Evolutionary conservation across 2,888 invertebrate genomes (phyloP).

Genomic region (Acanthosepion lycidas): DNA sequence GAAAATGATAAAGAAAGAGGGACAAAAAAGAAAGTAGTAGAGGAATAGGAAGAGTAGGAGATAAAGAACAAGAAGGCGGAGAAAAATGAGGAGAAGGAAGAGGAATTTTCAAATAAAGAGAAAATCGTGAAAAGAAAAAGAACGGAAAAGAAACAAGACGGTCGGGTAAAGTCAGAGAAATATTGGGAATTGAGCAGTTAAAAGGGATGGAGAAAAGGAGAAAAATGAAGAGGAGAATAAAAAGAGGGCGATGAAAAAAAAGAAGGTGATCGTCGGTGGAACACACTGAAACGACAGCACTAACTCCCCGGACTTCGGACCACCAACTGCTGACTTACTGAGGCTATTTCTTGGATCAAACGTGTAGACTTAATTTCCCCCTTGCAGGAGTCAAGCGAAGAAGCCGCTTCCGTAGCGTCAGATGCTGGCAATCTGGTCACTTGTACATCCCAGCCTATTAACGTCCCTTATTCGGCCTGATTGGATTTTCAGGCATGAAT

Average conservation of each 20-base stretch:
- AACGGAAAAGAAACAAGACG: too few species aligned
- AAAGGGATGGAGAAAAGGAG: neutral
- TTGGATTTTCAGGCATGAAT: neutral
- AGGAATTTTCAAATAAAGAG: neutral
- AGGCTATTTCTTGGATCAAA: conserved; percentile 7
- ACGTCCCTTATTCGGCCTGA: neutral
- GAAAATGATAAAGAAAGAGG: neutral
- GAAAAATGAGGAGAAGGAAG: neutral
- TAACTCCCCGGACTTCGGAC: too few species aligned
- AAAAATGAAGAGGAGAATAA: too few species aligned
- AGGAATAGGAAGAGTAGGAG: too few species aligned
- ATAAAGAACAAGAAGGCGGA: too few species aligned
- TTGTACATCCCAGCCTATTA: neutral
- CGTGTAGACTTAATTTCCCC: neutral
- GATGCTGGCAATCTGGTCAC: conserved; percentile 6
- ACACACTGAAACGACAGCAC: too few species aligned
- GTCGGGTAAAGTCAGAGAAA: neutral
- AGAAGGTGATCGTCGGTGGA: too few species aligned
- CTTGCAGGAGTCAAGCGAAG: neutral
- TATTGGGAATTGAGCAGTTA: neutral
- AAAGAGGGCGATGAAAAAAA: neutral
- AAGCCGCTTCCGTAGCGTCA: neutral
- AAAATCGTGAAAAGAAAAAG: neutral
- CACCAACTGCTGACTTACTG: neutral
- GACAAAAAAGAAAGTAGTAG: neutral